Evolutionary conservation across 2,888 invertebrate species (phyloP), one percentile per base, ranked within the genome.

Genomic region (Machimus atricapillus): DNA sequence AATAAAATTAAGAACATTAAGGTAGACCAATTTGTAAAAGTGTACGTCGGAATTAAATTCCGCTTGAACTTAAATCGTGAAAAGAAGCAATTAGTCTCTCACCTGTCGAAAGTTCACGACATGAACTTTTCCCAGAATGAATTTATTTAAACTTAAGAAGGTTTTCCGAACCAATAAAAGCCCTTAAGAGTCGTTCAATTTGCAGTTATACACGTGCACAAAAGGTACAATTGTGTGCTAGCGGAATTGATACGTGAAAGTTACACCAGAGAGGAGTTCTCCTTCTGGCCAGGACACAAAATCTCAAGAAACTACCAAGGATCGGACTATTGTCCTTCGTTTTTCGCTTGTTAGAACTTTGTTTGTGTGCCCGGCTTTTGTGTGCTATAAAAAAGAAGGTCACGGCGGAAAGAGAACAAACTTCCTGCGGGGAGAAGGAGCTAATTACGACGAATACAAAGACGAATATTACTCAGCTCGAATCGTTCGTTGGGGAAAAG

Each of bases 341-440:
- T 82, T 58, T 82, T 82, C 66, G 58, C 82, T 82, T 58, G 82
- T 82, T 82, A 82, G 82, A 66, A 82, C 58, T 58, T 82, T 58
- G 82, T 58, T 82, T 82, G 58, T 58, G 82, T 34, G 82, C 52
- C 58, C 58, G 66, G 19, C 78, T 66, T 82, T 82, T 66, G 37
- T 82, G 31, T 56, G 4, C 43, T 46, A 46, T 46, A 46, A 34
- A 81, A 81, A 52, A n/a, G n/a, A 56, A 81, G 81, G 81, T 58
- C 81, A 82, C 34, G 58, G 37, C 58, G 58, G 58, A 82, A 34
- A 56, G 46, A 37, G 52, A 82, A 66, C 82, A 66, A 82, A 82
- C 66, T 82, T 82, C 82, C 82, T 58, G 82, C 82, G 58, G 37
- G 37, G 37, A 52, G 66, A 27, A 82, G n/a, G 31, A 37, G 82